Evolutionary conservation across 2,113 vertebrate species (phyloP).

Genomic region (Ariopsis seemanni): DNA sequence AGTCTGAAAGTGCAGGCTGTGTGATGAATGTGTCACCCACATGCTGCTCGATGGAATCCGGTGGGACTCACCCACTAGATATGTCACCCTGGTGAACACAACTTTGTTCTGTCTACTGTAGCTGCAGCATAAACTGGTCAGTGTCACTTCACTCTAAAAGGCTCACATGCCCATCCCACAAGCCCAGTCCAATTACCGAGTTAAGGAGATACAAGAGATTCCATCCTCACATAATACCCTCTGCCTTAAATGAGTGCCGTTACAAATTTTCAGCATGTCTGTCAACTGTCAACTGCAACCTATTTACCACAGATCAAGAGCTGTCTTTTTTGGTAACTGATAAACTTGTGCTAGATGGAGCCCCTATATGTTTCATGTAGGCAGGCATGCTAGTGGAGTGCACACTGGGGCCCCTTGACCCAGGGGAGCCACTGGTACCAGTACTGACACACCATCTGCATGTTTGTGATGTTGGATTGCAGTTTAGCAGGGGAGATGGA

Average conservation of each 20-base stretch:
- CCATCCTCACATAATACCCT: conserved; percentile 2
- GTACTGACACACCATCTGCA: conserved; percentile 70
- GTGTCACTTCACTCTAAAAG: conserved; percentile 19
- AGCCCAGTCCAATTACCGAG: conserved; percentile 31
- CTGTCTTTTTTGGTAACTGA: conserved; percentile 31
- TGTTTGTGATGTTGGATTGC: conserved; percentile 83
- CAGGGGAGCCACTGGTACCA: conserved; percentile 23
- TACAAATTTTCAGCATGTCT: conserved; percentile 34
- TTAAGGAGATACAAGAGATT: conserved; percentile 17
- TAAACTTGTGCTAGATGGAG: conserved; percentile 36
- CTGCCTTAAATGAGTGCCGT: conserved; percentile 26
- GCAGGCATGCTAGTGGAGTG: conserved; percentile 61
- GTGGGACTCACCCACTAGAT: conserved; percentile 65
- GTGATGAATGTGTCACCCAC: conserved; percentile 79
- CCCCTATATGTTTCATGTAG: conserved; percentile 32
- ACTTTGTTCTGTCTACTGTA: conserved; percentile 14
- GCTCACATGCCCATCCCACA: conserved; percentile 11
- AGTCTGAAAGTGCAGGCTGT: conserved; percentile 75
- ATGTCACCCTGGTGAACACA: conserved; percentile 52
- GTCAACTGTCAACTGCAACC: conserved; percentile 31
- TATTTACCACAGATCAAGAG: conserved; percentile 36
- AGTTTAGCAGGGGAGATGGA: conserved; percentile 54
- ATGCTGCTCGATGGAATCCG: conserved; percentile 70
- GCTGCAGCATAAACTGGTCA: conserved; percentile 6
- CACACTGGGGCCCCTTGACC: conserved; percentile 64